These are phyloP conservation scores for Rutpela maculata DNA, from an alignment of 2,888 invertebrate genomes.

Conservation along the genomic window DNA sequence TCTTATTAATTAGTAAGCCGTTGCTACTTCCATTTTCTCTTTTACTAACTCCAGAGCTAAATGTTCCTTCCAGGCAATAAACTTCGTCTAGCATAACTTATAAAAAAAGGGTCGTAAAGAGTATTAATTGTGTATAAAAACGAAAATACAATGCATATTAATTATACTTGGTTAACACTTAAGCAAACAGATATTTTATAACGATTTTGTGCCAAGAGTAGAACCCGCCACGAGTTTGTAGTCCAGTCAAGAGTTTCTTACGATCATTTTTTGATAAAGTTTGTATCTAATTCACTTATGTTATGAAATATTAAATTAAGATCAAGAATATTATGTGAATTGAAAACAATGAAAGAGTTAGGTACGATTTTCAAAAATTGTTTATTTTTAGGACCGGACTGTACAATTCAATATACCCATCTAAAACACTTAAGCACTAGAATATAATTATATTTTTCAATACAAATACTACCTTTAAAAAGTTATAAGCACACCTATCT, in stretches of 20 bases:
- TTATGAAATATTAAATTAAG: no score
- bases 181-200: background rate
- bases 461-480: no score
- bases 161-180: constrained; percentile 14
- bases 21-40: constrained; percentile 16
- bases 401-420: no score
- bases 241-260: background rate
- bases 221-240: background rate
- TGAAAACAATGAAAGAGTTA: no score
- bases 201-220: background rate
- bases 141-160: background rate
- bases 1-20: constrained; percentile 20
- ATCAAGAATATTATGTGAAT: no score
- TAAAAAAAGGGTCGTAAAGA: background rate
- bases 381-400: no score
- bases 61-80: constrained; percentile 15
- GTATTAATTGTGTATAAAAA: constrained; percentile 10
- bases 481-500: no score
- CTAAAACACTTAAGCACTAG: no score
- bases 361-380: no score
- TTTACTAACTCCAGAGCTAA: constrained; percentile 10
- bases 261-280: no score
- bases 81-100: constrained; percentile 12
- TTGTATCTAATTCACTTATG: no score
- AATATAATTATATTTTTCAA: no score